Conservation (phyloP, 1,140 invertebrate species). For the Lepidurus apus region DNA sequence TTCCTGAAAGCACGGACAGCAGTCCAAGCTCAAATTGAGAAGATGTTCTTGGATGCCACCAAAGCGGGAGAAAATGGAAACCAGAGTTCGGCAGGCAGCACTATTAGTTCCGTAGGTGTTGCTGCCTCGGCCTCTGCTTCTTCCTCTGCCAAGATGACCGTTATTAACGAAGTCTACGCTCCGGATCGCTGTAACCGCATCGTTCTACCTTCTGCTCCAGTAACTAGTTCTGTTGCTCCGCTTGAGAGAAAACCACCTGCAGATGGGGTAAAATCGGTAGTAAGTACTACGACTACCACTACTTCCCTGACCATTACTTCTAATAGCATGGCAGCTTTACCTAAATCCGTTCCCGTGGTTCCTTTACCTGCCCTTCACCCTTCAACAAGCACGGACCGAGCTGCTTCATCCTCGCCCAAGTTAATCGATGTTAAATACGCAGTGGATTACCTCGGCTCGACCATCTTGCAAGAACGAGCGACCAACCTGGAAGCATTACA, state of each 20-base stretch:
- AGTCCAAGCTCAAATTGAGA: constrained; percentile 42
- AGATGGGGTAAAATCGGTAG: background rate
- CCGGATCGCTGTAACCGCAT: background rate
- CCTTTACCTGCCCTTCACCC: constrained; percentile 7
- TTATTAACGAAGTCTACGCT: background rate
- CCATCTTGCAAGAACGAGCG: constrained; percentile 67
- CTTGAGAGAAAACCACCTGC: constrained; percentile 17
- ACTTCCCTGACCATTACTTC: constrained; percentile 28
- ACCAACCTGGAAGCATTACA: constrained; percentile 75
- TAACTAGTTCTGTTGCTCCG: background rate
- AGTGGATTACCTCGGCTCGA: constrained; percentile 75
- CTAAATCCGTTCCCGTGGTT: constrained; percentile 24
- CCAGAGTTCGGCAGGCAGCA: background rate
- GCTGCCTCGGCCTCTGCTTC: background rate
- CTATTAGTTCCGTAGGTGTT: background rate
- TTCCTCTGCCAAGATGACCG: background rate
- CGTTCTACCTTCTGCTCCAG: background rate
- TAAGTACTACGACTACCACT: constrained; percentile 26
- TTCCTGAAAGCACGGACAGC: constrained; percentile 35
- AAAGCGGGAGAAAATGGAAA: constrained; percentile 1
- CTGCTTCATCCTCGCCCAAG: background rate
- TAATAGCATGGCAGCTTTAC: constrained; percentile 1
- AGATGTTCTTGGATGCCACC: constrained; percentile 35
- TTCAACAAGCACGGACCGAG: constrained; percentile 15
- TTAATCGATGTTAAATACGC: constrained; percentile 36